Evolutionary conservation across 2,888 invertebrate genomes (phyloP).

Genomic region (Lathronympha strigana): DNA sequence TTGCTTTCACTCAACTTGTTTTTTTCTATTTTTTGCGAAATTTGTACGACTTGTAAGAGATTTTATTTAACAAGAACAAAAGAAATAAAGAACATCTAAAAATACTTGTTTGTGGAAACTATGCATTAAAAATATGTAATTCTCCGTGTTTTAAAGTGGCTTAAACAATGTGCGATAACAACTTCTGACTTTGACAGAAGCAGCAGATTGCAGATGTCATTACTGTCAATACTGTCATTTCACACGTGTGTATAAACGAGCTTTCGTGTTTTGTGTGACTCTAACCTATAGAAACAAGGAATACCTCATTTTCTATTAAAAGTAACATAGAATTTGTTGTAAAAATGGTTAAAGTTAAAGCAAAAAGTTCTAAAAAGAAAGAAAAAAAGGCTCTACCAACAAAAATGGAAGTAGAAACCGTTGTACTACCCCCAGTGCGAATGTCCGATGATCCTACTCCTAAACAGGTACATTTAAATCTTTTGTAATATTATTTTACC

Average conservation of each 20-base stretch:
- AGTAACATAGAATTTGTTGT: conserved; percentile 8
- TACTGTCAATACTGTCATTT: neutral
- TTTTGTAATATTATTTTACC: neutral
- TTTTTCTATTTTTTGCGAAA: no score
- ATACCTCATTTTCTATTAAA: neutral
- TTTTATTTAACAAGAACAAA: no score
- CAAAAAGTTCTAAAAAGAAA: conserved; percentile 71
- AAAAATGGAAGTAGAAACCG: conserved; percentile 66
- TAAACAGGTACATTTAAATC: conserved; percentile 85
- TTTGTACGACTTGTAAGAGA: no score
- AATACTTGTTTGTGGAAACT: no score
- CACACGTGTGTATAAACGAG: conserved; percentile 14
- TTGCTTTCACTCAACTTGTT: no score
- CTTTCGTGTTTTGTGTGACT: neutral
- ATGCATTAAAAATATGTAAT: no score
- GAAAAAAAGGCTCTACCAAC: conserved; percentile 62
- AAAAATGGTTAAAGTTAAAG: conserved; percentile 71
- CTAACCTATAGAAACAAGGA: conserved; percentile 24
- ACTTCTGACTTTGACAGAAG: conserved; percentile 11
- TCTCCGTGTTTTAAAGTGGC: conserved; percentile 8
- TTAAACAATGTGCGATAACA: neutral
- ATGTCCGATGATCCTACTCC: conserved; percentile 89
- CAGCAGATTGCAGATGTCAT: neutral
- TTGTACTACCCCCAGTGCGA: conserved; percentile 82
- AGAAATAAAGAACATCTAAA: no score